Percentiles rank a stretch among this genome's conserved stretches.
Evolutionary conservation across 2,113 vertebrate genomes (phyloP).

Genomic region (Silurus meridionalis): DNA sequence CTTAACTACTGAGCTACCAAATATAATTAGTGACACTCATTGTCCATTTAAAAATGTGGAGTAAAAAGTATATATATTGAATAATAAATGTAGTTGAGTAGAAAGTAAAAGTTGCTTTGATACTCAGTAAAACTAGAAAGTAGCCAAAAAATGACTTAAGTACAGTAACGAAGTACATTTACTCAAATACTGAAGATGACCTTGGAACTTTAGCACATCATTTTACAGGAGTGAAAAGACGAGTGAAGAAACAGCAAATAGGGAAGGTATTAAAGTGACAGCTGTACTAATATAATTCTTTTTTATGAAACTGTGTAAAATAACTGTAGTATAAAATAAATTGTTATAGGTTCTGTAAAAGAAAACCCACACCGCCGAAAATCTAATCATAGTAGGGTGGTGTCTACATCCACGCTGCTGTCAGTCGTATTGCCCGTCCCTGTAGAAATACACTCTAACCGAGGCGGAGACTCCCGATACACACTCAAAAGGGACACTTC

Average conservation of each 20-base stretch:
- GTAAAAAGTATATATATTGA: no score
- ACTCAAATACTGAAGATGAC: not conserved
- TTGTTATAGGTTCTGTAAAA: not conserved
- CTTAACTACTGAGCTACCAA: no score
- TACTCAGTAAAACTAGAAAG: no score
- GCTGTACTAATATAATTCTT: not conserved
- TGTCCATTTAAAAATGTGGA: no score
- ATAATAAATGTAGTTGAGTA: no score
- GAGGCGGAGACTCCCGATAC: not conserved
- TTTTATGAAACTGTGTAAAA: not conserved
- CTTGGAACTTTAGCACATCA: not conserved
- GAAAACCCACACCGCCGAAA: not conserved
- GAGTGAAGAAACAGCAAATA: not conserved
- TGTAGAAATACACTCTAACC: not conserved
- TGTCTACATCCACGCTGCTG: not conserved
- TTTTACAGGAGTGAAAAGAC: not conserved
- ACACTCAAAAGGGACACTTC: constrained; percentile 28
- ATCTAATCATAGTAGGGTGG: not conserved
- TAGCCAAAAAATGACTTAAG: no score
- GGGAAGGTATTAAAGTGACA: not conserved
- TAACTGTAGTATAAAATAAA: not conserved
- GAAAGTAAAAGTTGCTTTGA: no score
- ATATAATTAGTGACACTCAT: no score
- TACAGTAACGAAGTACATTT: no score
- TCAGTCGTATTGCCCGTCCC: not conserved